Conservation (phyloP, 2,888 invertebrate genomes). For the Leuctra nigra region DNA sequence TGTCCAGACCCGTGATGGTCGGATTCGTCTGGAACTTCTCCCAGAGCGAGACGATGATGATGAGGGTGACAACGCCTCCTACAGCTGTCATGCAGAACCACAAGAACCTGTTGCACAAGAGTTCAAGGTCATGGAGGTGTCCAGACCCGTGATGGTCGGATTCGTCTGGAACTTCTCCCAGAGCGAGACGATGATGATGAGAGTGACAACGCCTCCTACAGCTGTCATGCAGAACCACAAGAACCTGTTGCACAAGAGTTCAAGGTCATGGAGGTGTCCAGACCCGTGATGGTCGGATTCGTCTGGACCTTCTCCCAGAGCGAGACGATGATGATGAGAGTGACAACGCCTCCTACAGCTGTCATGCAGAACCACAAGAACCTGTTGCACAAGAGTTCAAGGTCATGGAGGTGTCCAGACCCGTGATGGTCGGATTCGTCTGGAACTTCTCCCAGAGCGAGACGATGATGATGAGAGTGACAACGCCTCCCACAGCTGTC, state of each 20-base stretch:
- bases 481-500: constrained; percentile 54
- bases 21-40: constrained; percentile 80
- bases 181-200: constrained; percentile 66
- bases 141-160: constrained; percentile 68
- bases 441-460: constrained; percentile 78
- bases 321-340: constrained; percentile 66
- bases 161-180: constrained; percentile 81
- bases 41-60: constrained; percentile 72
- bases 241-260: constrained; percentile 45
- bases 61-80: constrained; percentile 62
- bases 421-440: constrained; percentile 73
- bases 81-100: constrained; percentile 67
- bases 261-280: no score
- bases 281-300: constrained; percentile 67
- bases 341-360: constrained; percentile 57
- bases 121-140: no score
- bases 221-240: constrained; percentile 72
- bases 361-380: constrained; percentile 76
- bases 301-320: constrained; percentile 80
- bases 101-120: constrained; percentile 51
- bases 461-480: constrained; percentile 66
- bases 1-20: constrained; percentile 67
- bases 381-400: constrained; percentile 41
- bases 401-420: constrained; percentile 68
- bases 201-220: constrained; percentile 59